Percentiles rank a stretch among this genome's conserved stretches.
phyloP scores from a whole-genome alignment of 1,140 invertebrate species.

The Drosophila parvula region DNA sequence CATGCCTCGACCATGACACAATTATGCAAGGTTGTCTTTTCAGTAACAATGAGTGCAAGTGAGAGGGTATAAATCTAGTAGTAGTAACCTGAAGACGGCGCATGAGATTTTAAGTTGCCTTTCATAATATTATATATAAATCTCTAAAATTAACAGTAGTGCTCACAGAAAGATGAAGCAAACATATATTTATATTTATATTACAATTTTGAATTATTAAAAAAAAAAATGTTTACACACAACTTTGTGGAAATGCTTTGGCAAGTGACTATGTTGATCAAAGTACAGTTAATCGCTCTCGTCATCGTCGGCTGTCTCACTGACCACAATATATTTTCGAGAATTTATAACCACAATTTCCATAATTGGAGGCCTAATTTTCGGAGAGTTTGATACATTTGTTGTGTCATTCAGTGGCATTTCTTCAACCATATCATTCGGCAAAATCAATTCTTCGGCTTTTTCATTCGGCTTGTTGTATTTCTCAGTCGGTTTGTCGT shows the following conservation, averaged over 20 bases:
- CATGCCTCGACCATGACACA: too few species aligned
- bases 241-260: background rate
- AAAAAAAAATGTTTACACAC: too few species aligned
- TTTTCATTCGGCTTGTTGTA: background rate
- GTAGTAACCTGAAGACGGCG: too few species aligned
- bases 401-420: background rate
- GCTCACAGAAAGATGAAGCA: too few species aligned
- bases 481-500: background rate
- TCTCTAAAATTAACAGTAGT: too few species aligned
- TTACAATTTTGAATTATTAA: too few species aligned
- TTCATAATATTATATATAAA: too few species aligned
- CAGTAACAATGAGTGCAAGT: too few species aligned
- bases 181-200: too few species aligned
- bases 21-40: too few species aligned
- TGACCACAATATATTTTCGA: slow-evolving; percentile 58
- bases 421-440: background rate
- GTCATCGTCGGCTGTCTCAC: slow-evolving; percentile 42
- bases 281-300: background rate
- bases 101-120: too few species aligned
- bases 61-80: too few species aligned
- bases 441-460: background rate
- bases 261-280: background rate
- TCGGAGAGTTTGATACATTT: background rate
- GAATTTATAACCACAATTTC: slow-evolving; percentile 43
- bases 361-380: slow-evolving; percentile 43